phyloP scores from a whole-genome alignment of 1,140 invertebrate genomes.

The Philopotamus ludificatus region DNA sequence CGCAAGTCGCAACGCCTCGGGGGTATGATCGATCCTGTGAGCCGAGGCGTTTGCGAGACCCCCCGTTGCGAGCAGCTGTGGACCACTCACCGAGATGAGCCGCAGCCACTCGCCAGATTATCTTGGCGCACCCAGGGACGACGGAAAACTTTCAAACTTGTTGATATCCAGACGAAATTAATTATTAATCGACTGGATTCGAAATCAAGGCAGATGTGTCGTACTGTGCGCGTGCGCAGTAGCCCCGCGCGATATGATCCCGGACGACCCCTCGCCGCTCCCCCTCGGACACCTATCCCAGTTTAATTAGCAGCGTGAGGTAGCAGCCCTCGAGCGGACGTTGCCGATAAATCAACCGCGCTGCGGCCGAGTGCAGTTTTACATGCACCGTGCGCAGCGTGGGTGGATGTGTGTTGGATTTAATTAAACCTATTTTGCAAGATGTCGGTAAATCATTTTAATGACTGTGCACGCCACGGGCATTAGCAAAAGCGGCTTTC shows the following conservation, averaged over 20 bases:
- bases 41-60: neutral
- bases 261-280: no score
- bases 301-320: conserved; percentile 3
- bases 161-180: neutral
- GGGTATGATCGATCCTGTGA: neutral
- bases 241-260: no score
- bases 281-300: neutral
- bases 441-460: conserved; percentile 11
- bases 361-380: conserved; percentile 12
- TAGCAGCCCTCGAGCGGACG: neutral
- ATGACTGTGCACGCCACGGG: neutral
- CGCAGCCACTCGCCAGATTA: neutral
- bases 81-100: conserved; percentile 14
- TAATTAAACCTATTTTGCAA: conserved; percentile 13
- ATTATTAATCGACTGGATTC: neutral
- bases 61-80: neutral
- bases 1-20: neutral
- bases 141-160: neutral
- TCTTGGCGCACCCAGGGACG: neutral
- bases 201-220: neutral
- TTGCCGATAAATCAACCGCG: neutral
- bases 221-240: no score
- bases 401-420: conserved; percentile 3
- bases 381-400: conserved; percentile 2
- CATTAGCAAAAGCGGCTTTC: conserved; percentile 5